These are phyloP conservation scores for Drosophila borborema DNA, from an alignment of 2,888 invertebrate species.

Conservation along the genomic window DNA sequence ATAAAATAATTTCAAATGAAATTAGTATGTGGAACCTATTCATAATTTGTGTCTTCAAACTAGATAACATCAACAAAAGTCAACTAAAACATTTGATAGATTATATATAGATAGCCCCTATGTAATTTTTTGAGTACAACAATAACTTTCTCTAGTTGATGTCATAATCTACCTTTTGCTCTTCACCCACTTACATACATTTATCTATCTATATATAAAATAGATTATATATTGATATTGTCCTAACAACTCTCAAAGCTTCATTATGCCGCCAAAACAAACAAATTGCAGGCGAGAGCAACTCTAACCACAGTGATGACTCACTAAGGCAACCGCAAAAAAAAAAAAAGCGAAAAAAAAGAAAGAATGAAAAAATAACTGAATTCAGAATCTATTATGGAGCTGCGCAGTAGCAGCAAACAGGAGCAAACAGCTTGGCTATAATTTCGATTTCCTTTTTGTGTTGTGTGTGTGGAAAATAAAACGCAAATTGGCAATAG, in stretches of 20 bases:
- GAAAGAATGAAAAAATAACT: slow-evolving; percentile 11
- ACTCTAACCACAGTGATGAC: slow-evolving; percentile 53
- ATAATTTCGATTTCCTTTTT: slow-evolving; percentile 46
- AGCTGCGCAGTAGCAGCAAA: slow-evolving; percentile 64
- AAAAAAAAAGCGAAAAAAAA: slow-evolving; percentile 26
- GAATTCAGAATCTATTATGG: slow-evolving; percentile 30
- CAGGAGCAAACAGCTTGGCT: slow-evolving; percentile 25
- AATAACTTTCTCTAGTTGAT: neutral
- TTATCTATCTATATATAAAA: neutral
- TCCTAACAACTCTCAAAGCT: neutral
- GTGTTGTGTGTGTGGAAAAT: slow-evolving; percentile 18
- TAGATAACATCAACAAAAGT: neutral
- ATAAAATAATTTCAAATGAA: too few species aligned
- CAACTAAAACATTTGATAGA: neutral
- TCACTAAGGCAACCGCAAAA: slow-evolving; percentile 60
- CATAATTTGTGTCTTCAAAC: too few species aligned
- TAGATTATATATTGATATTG: slow-evolving; percentile 11
- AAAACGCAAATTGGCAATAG: slow-evolving; percentile 32
- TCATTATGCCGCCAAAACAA: slow-evolving; percentile 7
- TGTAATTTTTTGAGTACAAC: neutral
- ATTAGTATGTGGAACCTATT: too few species aligned
- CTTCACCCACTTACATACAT: neutral
- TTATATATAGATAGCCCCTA: too few species aligned
- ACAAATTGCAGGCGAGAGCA: slow-evolving; percentile 31
- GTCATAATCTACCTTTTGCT: neutral